Evolutionary conservation across 2,113 vertebrate species (phyloP).

Genomic region (Gymnobelideus leadbeateri): DNA sequence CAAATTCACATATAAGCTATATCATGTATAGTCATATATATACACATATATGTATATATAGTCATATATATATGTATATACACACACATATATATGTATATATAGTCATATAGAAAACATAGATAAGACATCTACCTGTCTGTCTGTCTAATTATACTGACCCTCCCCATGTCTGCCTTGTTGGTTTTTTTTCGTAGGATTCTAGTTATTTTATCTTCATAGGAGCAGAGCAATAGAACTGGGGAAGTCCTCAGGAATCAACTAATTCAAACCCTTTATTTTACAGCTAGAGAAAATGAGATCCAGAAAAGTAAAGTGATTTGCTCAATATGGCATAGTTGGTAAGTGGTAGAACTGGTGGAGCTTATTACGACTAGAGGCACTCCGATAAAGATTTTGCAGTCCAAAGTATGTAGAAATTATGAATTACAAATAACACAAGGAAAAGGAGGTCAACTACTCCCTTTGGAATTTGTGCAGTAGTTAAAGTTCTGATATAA

Average conservation of each 20-base stretch:
- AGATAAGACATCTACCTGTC: too few species aligned
- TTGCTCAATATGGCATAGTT: not conserved
- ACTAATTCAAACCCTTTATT: not conserved
- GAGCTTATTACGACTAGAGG: not conserved
- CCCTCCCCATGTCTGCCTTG: not conserved
- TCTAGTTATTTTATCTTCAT: not conserved
- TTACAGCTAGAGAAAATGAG: not conserved
- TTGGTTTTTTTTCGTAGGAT: not conserved
- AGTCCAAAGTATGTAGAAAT: slow-evolving; percentile 40
- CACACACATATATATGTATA: too few species aligned
- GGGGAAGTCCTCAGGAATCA: not conserved
- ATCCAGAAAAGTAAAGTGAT: not conserved
- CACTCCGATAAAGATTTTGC: not conserved
- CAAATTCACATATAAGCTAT: too few species aligned
- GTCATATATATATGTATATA: too few species aligned
- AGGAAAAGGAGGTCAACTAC: not conserved
- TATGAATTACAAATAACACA: not conserved
- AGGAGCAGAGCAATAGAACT: not conserved
- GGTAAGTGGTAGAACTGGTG: not conserved
- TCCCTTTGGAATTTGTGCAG: not conserved
- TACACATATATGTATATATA: too few species aligned
- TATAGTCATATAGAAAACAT: too few species aligned
- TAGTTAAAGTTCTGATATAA: not conserved
- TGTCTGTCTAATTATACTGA: not conserved
- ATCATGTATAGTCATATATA: too few species aligned